Evolutionary conservation across 2,797 vertebrate genomes (phyloP).

Genomic region (Pteronotus mesoamericanus): DNA sequence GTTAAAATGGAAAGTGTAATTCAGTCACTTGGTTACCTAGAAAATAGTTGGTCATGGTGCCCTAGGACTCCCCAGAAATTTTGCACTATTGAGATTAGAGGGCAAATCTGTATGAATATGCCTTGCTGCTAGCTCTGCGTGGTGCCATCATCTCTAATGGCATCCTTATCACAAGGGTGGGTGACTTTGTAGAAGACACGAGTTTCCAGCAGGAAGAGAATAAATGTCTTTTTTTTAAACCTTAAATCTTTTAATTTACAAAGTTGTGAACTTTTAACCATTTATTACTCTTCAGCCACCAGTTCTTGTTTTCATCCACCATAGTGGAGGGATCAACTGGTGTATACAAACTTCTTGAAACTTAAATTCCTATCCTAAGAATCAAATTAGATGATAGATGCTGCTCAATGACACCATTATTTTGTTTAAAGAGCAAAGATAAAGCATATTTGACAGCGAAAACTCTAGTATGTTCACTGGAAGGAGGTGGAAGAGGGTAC

Average conservation of each 20-base stretch:
- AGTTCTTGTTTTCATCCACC: not conserved
- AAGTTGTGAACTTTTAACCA: not conserved
- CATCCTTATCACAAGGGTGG: not conserved
- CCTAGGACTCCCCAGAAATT: not conserved
- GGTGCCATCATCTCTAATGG: not conserved
- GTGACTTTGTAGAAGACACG: not conserved
- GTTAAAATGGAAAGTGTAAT: not conserved
- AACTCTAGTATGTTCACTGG: not conserved
- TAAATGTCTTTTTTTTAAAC: not conserved
- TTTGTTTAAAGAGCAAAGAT: not conserved
- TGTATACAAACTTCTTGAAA: not conserved
- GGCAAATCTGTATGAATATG: not conserved
- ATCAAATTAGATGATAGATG: not conserved
- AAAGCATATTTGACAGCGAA: not conserved
- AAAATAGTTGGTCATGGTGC: not conserved
- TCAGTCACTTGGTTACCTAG: not conserved
- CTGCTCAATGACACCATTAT: not conserved
- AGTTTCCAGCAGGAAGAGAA: not conserved
- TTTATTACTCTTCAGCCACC: not conserved
- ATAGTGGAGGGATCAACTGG: not conserved
- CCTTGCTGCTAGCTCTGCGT: not conserved
- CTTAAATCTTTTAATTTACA: not conserved
- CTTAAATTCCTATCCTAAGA: conserved; percentile 1
- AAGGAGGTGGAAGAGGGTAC: not conserved
- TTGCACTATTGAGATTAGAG: not conserved